These are phyloP conservation scores for Polietes domitor DNA, from an alignment of 2,888 invertebrate genomes.

Conservation along the genomic window DNA sequence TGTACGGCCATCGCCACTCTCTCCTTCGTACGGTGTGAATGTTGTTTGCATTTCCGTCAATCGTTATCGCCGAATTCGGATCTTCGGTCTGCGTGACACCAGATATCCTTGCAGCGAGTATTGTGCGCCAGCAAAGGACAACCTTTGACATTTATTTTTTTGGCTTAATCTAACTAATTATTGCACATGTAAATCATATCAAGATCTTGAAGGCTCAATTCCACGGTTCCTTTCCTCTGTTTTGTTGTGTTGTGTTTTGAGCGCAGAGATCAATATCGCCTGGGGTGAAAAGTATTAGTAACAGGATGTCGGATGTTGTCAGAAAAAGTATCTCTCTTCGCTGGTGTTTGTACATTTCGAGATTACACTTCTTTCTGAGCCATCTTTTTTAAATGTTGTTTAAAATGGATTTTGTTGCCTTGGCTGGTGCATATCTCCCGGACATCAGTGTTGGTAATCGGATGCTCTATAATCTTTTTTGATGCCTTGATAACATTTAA, in stretches of 20 bases:
- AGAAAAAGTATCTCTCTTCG: slow-evolving; percentile 3
- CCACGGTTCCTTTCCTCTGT: neutral
- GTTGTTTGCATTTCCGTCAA: slow-evolving; percentile 42
- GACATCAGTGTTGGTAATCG: neutral
- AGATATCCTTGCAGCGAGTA: slow-evolving; percentile 69
- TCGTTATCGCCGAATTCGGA: slow-evolving; percentile 63
- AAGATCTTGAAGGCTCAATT: slow-evolving; percentile 60
- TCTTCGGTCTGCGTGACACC: slow-evolving; percentile 69
- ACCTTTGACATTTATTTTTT: slow-evolving; percentile 66
- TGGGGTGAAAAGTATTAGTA: slow-evolving; percentile 45
- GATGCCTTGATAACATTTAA: neutral
- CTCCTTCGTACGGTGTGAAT: slow-evolving; percentile 59
- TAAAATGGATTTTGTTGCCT: neutral
- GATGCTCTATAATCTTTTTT: neutral
- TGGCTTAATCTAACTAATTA: slow-evolving; percentile 75
- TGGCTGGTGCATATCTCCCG: neutral
- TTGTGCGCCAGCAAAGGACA: slow-evolving; percentile 2
- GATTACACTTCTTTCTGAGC: slow-evolving; percentile 6
- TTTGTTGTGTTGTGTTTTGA: neutral
- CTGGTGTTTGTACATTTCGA: slow-evolving; percentile 11
- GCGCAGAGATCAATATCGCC: neutral
- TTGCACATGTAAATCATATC: slow-evolving; percentile 75
- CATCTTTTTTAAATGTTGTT: neutral
- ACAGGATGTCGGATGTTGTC: slow-evolving; percentile 59
- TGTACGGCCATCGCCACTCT: neutral